Percentiles rank a stretch among this genome's conserved stretches.
phyloP scores from a whole-genome alignment of 2,888 invertebrate species.

The Margaritifera margaritifera region DNA sequence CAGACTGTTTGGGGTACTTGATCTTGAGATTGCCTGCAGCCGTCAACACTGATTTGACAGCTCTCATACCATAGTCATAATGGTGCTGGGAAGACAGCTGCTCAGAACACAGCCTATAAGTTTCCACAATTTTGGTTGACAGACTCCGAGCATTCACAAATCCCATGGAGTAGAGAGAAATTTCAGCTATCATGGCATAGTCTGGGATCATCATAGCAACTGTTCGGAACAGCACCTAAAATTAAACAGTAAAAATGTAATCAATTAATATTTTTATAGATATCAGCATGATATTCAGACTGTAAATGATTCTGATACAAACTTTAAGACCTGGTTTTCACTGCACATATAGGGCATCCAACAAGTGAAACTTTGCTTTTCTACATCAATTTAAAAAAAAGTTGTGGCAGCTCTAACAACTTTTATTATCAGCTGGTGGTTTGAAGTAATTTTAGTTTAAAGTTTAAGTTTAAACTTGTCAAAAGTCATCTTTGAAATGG shows the following conservation, averaged over 20 bases:
- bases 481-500: too few relatives aligned
- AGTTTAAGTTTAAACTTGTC: too few relatives aligned
- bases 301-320: too few relatives aligned
- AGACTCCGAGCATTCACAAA: conserved; percentile 70
- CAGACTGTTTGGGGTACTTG: conserved; percentile 68
- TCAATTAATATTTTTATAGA: not conserved
- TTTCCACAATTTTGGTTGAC: conserved; percentile 72
- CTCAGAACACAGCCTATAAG: conserved; percentile 71
- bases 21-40: conserved; percentile 72
- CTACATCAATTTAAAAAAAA: too few relatives aligned
- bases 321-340: too few relatives aligned
- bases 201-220: conserved; percentile 74
- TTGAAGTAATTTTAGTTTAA: too few relatives aligned
- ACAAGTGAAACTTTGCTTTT: too few relatives aligned
- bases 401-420: too few relatives aligned
- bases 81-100: conserved; percentile 73
- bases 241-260: not conserved
- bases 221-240: conserved; percentile 71
- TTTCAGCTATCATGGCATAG: conserved; percentile 72
- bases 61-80: conserved; percentile 73
- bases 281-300: too few relatives aligned
- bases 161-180: conserved; percentile 73
- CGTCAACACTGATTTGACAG: conserved; percentile 72
- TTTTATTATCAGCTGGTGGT: too few relatives aligned
- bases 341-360: too few relatives aligned